A percentile compares a stretch with the other conserved stretches of the same genome.
Conservation (phyloP, 2,888 invertebrate species). For the Anarsia innoxiella region DNA sequence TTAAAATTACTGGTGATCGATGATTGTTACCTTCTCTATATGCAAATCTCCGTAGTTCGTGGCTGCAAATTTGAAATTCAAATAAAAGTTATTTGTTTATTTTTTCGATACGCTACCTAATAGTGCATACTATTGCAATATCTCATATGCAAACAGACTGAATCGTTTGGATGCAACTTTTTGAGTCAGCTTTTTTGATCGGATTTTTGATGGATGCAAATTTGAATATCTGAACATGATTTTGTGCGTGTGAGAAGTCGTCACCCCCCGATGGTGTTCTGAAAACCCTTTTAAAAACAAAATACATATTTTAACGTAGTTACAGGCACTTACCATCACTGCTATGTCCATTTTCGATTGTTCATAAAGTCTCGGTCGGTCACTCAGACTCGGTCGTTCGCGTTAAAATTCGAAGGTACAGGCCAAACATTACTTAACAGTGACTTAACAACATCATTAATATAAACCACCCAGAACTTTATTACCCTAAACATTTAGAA, state of each 20-base stretch:
- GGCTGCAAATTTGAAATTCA: constrained; percentile 62
- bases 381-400: too few relatives aligned
- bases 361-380: too few relatives aligned
- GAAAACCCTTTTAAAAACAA: too few relatives aligned
- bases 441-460: background rate
- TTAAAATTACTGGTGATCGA: constrained; percentile 57
- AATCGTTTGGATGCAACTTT: constrained; percentile 29
- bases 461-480: background rate
- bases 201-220: constrained; percentile 55
- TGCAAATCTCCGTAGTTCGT: constrained; percentile 57
- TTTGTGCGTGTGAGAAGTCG: too few relatives aligned
- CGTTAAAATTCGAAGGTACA: too few relatives aligned
- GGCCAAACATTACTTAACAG: background rate
- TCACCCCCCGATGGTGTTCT: too few relatives aligned
- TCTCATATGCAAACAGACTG: constrained; percentile 43
- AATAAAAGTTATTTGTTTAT: constrained; percentile 57
- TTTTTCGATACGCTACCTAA: constrained; percentile 57
- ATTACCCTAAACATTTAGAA: constrained; percentile 1
- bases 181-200: constrained; percentile 34
- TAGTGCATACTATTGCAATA: constrained; percentile 45
- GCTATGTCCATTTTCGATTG: too few relatives aligned
- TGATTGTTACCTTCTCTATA: constrained; percentile 61
- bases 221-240: constrained; percentile 22
- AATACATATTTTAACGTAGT: too few relatives aligned
- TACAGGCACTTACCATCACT: too few relatives aligned